phyloP scores from a whole-genome alignment of 2,888 invertebrate genomes.

The Acrocyrtus sp. region DNA sequence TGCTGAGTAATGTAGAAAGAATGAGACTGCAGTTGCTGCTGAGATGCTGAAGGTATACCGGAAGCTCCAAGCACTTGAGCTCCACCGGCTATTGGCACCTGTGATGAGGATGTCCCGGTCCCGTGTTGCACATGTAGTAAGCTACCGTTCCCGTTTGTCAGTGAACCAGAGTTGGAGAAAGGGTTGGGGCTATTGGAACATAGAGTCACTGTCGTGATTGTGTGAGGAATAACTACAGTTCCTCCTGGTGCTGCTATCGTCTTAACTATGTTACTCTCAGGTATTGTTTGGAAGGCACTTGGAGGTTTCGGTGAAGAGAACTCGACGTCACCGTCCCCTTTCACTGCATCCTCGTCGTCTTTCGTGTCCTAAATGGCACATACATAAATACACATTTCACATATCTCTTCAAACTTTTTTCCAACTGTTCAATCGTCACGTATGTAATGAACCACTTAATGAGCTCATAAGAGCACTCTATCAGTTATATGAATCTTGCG shows the following conservation, averaged over 20 bases:
- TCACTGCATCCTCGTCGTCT: conserved; percentile 56
- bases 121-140: conserved; percentile 42
- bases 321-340: conserved; percentile 61
- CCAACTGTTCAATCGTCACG: background rate
- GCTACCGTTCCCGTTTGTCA: conserved; percentile 50
- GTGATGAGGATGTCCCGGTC: conserved; percentile 35
- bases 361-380: conserved; percentile 59
- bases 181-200: conserved; percentile 47
- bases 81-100: conserved; percentile 48
- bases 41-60: conserved; percentile 37
- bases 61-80: conserved; percentile 29
- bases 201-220: conserved; percentile 47
- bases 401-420: background rate
- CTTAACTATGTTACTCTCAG: conserved; percentile 42
- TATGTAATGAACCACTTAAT: background rate
- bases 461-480: too few species aligned
- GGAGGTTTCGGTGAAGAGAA: conserved; percentile 62
- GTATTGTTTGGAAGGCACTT: conserved; percentile 58
- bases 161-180: conserved; percentile 32
- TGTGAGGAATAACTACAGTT: conserved; percentile 42
- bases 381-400: too few species aligned
- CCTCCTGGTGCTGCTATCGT: conserved; percentile 25
- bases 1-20: conserved; percentile 59
- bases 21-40: conserved; percentile 56
- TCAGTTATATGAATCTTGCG: too few species aligned